Base-by-base conservation (phyloP, 2,888 invertebrate genomes). In the Pyrocoelia pectoralis region DNA sequence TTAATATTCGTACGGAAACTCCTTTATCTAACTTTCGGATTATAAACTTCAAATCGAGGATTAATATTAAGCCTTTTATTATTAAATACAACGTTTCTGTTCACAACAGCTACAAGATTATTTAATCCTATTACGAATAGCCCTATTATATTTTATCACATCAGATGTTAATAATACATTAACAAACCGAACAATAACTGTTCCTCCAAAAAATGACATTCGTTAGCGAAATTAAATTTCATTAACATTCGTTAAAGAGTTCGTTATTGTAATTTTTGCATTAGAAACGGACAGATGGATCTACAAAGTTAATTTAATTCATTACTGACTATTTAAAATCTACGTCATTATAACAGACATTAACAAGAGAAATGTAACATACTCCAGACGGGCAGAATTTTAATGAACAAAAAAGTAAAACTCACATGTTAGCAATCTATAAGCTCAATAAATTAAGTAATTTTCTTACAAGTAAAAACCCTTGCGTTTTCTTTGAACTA, bases 11-110 rank as follows among this genome's bases (percentile, higher is more conserved):
- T 6, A n/a, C 3, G 8, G 33, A 33, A 17, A 46, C 17, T 17
- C 15, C 46, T 46, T 46, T 46, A n/a, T n/a, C 18, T 46, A 46
- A 46, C 18, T 46, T 46, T 46, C 15, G 18, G 18, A 46, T 18
- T 46, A 18, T 46, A 46, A 46, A 46, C 46, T 18, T 46, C 18
- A 46, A 46, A 46, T 46, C 18, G 46, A 46, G 46, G 46, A 46
- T 46, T 46, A 46, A 17, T 3, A 18, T 15, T 46, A 17, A 46
- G 14, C 46, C 17, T 46, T 17, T 46, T 17, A 17, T 46, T 18
- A 46, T 18, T 46, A 46, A 46, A 18, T 18, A n/a, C 46, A 17
- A 46, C 17, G n/a, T 17, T 46, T 46, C 18, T 46, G 33, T 33
- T 33, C 33, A 10, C 33, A 33, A 33, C 33, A n/a, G 33, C 33